These are phyloP conservation scores for Agapetus fuscipes DNA, from an alignment of 2,888 invertebrate genomes.

Conservation along the genomic window DNA sequence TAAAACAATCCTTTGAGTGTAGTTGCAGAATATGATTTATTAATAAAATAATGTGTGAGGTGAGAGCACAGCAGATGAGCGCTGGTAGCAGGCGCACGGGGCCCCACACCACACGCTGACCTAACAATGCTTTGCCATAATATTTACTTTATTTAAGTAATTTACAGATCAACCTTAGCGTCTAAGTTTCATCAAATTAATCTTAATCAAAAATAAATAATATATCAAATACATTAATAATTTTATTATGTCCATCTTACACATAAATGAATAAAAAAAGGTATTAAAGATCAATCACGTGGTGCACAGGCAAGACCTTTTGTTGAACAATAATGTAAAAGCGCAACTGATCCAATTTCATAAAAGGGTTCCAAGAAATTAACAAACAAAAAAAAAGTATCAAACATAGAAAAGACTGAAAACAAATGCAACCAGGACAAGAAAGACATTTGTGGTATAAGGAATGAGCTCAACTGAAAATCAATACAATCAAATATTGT, in stretches of 20 bases:
- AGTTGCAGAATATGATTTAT: conserved; percentile 21
- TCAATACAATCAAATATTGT: no score
- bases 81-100: not conserved
- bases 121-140: conserved; percentile 6
- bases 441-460: no score
- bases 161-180: not conserved
- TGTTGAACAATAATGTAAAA: no score
- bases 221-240: conserved; percentile 24
- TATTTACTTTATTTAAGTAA: no score
- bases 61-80: conserved; percentile 8
- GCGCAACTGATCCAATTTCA: no score
- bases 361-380: no score
- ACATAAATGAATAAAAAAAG: conserved; percentile 45
- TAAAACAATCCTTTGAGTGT: conserved; percentile 9
- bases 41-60: conserved; percentile 18
- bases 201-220: conserved; percentile 9
- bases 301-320: conserved; percentile 49
- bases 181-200: conserved; percentile 5
- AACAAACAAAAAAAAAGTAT: no score
- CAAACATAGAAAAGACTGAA: no score
- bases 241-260: conserved; percentile 47
- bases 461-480: no score
- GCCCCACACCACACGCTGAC: not conserved
- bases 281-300: conserved; percentile 47
- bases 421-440: no score